phyloP scores from a whole-genome alignment of 2,888 invertebrate species.

The Clitarchus hookeri region DNA sequence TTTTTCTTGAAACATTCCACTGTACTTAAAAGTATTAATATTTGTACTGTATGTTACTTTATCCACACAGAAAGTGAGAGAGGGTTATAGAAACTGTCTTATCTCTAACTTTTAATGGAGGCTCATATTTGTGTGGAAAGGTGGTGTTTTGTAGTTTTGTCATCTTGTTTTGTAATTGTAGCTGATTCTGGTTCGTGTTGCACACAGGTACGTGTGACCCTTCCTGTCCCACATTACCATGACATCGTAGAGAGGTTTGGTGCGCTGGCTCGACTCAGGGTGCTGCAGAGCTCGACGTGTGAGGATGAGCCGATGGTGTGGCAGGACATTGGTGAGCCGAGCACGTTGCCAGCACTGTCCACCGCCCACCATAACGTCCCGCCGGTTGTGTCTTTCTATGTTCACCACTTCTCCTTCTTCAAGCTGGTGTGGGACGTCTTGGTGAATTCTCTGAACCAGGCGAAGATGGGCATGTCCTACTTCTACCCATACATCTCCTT shows the following conservation, averaged over 20 bases:
- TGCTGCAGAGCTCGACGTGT: slow-evolving; percentile 46
- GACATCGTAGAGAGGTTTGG: slow-evolving; percentile 40
- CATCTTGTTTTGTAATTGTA: no score
- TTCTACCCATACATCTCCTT: slow-evolving; percentile 47
- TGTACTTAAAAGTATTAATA: no score
- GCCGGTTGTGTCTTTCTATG: slow-evolving; percentile 44
- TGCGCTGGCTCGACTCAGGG: slow-evolving; percentile 40
- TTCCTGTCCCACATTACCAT: slow-evolving; percentile 48
- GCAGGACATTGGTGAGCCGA: slow-evolving; percentile 42
- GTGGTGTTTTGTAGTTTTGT: no score
- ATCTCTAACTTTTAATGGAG: no score
- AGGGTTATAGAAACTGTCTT: no score
- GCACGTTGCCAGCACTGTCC: slow-evolving; percentile 28
- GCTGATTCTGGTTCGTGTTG: no score
- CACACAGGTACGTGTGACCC: slow-evolving; percentile 38
- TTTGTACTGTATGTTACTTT: no score
- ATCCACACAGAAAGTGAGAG: no score
- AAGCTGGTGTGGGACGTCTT: slow-evolving; percentile 48
- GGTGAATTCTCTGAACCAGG: slow-evolving; percentile 44
- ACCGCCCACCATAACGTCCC: slow-evolving; percentile 28
- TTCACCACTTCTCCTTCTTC: slow-evolving; percentile 49
- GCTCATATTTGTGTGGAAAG: no score
- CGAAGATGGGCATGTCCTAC: slow-evolving; percentile 47
- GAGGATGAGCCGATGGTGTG: slow-evolving; percentile 45
- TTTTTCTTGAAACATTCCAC: no score